Evolutionary conservation across 2,888 invertebrate species (phyloP).

Genomic region (Nysson spinosus): DNA sequence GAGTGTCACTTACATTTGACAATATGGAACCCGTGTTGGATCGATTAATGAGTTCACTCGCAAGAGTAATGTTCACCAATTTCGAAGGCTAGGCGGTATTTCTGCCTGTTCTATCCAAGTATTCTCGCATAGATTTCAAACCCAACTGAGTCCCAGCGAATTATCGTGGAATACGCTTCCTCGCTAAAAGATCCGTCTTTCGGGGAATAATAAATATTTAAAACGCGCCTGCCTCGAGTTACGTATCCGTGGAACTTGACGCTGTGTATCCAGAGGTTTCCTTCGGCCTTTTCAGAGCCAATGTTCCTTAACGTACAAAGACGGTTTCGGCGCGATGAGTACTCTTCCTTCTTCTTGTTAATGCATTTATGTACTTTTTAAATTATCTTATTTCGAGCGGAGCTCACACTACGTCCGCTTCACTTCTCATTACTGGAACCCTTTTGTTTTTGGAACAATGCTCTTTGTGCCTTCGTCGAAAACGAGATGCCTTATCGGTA

Average conservation of each 20-base stretch:
- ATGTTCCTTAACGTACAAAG: slow-evolving; percentile 15
- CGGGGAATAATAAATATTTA: slow-evolving; percentile 53
- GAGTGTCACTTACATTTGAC: slow-evolving; percentile 66
- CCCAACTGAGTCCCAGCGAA: not conserved
- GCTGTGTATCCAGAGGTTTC: too few relatives aligned
- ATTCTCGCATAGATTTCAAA: not conserved
- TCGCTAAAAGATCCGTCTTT: slow-evolving; percentile 12
- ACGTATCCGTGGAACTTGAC: slow-evolving; percentile 2
- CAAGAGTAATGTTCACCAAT: too few relatives aligned
- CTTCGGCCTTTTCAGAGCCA: slow-evolving; percentile 19
- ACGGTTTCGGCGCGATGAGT: slow-evolving; percentile 14
- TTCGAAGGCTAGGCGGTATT: too few relatives aligned
- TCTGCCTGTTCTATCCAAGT: too few relatives aligned
- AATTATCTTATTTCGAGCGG: too few relatives aligned
- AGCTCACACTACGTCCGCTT: too few relatives aligned
- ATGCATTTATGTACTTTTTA: too few relatives aligned
- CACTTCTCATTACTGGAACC: too few relatives aligned
- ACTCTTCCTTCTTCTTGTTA: not conserved
- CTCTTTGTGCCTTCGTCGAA: too few relatives aligned
- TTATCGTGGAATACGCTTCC: slow-evolving; percentile 11
- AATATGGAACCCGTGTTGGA: slow-evolving; percentile 74
- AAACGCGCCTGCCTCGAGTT: slow-evolving; percentile 26
- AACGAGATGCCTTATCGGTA: too few relatives aligned
- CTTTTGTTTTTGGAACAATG: too few relatives aligned
- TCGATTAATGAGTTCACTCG: slow-evolving; percentile 19